Conservation (phyloP, 2,113 vertebrate species). For the Orycteropus afer region DNA sequence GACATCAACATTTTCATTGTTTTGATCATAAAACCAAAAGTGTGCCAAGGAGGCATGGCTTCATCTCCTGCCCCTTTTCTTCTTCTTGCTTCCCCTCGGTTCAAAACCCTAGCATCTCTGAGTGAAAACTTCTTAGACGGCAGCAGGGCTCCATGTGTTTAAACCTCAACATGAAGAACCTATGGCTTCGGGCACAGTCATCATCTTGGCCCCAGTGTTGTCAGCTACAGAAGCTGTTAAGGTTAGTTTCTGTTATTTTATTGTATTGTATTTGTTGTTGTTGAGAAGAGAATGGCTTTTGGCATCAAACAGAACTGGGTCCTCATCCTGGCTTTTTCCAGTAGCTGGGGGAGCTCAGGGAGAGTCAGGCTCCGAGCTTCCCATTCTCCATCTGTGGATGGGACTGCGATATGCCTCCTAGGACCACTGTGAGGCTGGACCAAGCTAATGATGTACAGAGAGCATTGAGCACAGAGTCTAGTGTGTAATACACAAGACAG, state of each 20-base stretch:
- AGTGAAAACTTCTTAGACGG: background rate
- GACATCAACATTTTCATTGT: background rate
- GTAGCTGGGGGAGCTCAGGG: background rate
- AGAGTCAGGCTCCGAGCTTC: background rate
- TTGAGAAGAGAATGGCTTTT: background rate
- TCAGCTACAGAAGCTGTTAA: background rate
- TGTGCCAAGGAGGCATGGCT: background rate
- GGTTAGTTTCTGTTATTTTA: background rate
- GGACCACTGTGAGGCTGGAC: background rate
- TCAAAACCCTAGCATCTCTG: background rate
- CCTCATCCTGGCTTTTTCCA: background rate
- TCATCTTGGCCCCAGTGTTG: background rate
- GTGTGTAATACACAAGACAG: accelerated
- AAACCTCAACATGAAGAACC: background rate
- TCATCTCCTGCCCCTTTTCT: background rate
- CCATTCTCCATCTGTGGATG: background rate
- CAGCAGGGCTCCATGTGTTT: background rate
- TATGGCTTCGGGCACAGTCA: background rate
- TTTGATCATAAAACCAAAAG: background rate
- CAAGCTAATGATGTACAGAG: background rate
- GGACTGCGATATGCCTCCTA: background rate
- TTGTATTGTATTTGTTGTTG: background rate
- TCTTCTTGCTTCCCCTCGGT: background rate
- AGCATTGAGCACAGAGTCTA: background rate
- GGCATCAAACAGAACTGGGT: background rate